Conservation (phyloP, 2,888 invertebrate genomes). For the Parnassius mnemosyne region DNA sequence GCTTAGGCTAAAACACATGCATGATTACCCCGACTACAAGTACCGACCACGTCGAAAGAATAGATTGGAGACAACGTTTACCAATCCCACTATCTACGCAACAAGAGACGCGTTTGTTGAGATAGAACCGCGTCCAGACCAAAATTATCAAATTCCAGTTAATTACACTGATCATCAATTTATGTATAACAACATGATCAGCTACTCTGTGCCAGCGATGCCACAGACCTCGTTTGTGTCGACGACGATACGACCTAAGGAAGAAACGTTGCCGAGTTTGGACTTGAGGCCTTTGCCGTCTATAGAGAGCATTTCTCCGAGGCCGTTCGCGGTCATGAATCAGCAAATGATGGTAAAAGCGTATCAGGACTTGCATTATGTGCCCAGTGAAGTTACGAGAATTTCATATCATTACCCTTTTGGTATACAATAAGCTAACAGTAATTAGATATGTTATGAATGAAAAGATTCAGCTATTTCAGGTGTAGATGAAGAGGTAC, state of each 20-base stretch:
- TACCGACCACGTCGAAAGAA: slow-evolving; percentile 84
- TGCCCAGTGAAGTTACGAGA: slow-evolving; percentile 67
- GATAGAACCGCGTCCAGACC: slow-evolving; percentile 61
- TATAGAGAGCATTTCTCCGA: slow-evolving; percentile 72
- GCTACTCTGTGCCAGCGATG: slow-evolving; percentile 61
- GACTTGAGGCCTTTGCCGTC: slow-evolving; percentile 70
- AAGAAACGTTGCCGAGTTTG: slow-evolving; percentile 56
- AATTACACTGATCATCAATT: slow-evolving; percentile 63
- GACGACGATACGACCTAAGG: slow-evolving; percentile 57
- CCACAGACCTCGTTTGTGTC: slow-evolving; percentile 59
- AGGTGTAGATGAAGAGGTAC: background rate
- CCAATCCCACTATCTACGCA: slow-evolving; percentile 53
- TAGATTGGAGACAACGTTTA: slow-evolving; percentile 63
- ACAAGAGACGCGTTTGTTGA: slow-evolving; percentile 60
- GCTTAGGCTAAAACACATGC: slow-evolving; percentile 85
- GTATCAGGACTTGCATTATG: slow-evolving; percentile 71
- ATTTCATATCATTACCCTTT: slow-evolving; percentile 74
- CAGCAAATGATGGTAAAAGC: slow-evolving; percentile 78
- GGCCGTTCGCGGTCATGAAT: slow-evolving; percentile 70
- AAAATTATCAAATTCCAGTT: slow-evolving; percentile 56
- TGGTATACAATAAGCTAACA: slow-evolving; percentile 57
- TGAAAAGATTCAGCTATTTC: background rate
- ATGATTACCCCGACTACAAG: slow-evolving; percentile 86
- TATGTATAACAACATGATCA: slow-evolving; percentile 71
- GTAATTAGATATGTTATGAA: background rate